These are phyloP conservation scores for Rhabditoides inermis DNA, from an alignment of 2,888 invertebrate species.

Conservation along the genomic window DNA sequence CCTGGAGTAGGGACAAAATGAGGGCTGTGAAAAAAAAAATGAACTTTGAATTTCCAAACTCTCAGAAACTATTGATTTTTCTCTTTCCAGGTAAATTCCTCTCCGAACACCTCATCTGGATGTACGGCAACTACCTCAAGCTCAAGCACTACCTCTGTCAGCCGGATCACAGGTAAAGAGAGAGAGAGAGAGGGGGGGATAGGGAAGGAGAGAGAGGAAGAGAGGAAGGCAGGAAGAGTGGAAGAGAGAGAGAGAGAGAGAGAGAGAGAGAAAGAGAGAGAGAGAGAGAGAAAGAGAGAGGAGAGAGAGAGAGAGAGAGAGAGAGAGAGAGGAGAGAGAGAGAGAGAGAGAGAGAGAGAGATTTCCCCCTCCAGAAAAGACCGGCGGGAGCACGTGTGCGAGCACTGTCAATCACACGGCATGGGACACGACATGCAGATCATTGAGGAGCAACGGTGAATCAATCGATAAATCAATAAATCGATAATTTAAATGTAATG, in stretches of 20 bases:
- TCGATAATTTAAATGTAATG: too few relatives aligned
- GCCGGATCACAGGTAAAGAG: conserved; percentile 2
- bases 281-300: conserved; percentile 6
- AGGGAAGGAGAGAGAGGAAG: conserved; percentile 11
- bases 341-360: conserved; percentile 6
- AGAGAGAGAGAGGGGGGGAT: conserved; percentile 3
- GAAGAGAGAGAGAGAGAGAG: conserved; percentile 28
- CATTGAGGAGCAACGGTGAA: conserved; percentile 42
- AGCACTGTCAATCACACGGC: conserved; percentile 44
- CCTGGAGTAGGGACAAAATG: too few relatives aligned
- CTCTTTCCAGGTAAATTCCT: conserved; percentile 45
- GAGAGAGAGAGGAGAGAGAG: conserved; percentile 5
- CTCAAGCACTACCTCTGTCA: conserved; percentile 34
- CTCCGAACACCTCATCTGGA: conserved; percentile 50
- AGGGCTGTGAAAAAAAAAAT: too few relatives aligned
- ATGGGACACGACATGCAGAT: conserved; percentile 42
- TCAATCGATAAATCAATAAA: too few relatives aligned
- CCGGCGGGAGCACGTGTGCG: conserved; percentile 43
- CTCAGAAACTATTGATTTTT: too few relatives aligned
- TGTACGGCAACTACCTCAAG: conserved; percentile 48
- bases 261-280: conserved; percentile 7
- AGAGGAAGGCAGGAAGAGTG: conserved; percentile 35
- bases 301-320: conserved; percentile 3
- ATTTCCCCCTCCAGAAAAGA: too few relatives aligned
- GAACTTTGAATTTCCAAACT: too few relatives aligned